These are phyloP conservation scores for Anabacerthia variegaticeps DNA, from an alignment of 2,797 vertebrate genomes.

Conservation along the genomic window DNA sequence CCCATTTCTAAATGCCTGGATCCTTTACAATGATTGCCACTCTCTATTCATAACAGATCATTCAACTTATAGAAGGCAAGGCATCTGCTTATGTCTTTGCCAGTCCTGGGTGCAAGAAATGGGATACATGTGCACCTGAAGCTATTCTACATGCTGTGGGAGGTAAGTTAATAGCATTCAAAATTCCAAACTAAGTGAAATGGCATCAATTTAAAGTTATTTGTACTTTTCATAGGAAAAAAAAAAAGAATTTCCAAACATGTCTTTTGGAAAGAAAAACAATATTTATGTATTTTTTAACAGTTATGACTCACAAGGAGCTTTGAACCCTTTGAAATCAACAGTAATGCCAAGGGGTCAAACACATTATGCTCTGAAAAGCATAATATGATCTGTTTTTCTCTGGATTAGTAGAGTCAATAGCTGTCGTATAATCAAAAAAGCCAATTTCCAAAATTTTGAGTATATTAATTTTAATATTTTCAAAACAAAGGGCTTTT, in stretches of 20 bases:
- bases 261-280: not conserved
- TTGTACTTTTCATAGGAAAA: not conserved
- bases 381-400: not conserved
- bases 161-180: conserved; percentile 77
- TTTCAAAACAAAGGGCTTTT: not conserved
- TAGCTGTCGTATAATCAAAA: not conserved
- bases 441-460: not conserved
- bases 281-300: not conserved
- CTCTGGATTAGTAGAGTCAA: not conserved
- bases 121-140: conserved; percentile 96
- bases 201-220: not conserved
- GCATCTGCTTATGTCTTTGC: conserved; percentile 98
- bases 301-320: not conserved
- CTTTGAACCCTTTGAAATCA: not conserved
- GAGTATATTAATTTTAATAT: not conserved
- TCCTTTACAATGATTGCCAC: not conserved
- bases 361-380: not conserved
- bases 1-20: not conserved
- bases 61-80: conserved; percentile 94
- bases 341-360: not conserved
- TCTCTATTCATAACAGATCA: conserved; percentile 80
- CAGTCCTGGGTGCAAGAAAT: conserved; percentile 96
- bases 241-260: not conserved
- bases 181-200: not conserved
- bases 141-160: conserved; percentile 92